Conservation (phyloP, 1,140 invertebrate genomes). For the Drosophila seguyi region DNA sequence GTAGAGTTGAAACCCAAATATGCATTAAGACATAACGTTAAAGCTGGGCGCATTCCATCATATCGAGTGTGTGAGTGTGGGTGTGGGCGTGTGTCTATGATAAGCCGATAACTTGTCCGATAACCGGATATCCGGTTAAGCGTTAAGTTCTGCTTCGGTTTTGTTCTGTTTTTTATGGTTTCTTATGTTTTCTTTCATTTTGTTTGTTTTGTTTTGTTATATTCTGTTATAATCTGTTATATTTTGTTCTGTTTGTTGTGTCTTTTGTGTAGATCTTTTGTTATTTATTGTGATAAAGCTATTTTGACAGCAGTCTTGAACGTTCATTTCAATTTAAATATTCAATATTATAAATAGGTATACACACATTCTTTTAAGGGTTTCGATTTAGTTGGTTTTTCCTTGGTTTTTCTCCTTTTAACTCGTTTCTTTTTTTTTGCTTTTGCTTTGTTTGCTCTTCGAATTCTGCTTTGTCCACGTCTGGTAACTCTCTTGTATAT, state of each 20-base stretch:
- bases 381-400: slow-evolving; percentile 30
- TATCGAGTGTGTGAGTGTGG: slow-evolving; percentile 8
- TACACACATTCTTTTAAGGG: slow-evolving; percentile 70
- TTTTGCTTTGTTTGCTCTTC: slow-evolving; percentile 20
- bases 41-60: slow-evolving; percentile 71
- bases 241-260: slow-evolving; percentile 32
- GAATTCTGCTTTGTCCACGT: slow-evolving; percentile 7
- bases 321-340: slow-evolving; percentile 83
- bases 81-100: slow-evolving; percentile 9
- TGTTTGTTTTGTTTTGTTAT: not conserved
- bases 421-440: slow-evolving; percentile 12
- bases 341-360: slow-evolving; percentile 83
- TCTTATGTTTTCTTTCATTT: not conserved
- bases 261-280: slow-evolving; percentile 39
- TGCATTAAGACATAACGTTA: slow-evolving; percentile 70
- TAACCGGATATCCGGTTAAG: slow-evolving; percentile 11
- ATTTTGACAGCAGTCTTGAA: slow-evolving; percentile 84
- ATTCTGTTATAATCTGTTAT: slow-evolving; percentile 8
- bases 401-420: slow-evolving; percentile 27
- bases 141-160: slow-evolving; percentile 21
- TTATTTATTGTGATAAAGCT: slow-evolving; percentile 77
- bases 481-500: slow-evolving; percentile 29
- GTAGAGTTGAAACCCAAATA: slow-evolving; percentile 79
- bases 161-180: not conserved
- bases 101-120: slow-evolving; percentile 9